These are phyloP conservation scores for Porites evermanni DNA, from an alignment of 92 coral and sea anemone genomes.

Conservation along the genomic window DNA sequence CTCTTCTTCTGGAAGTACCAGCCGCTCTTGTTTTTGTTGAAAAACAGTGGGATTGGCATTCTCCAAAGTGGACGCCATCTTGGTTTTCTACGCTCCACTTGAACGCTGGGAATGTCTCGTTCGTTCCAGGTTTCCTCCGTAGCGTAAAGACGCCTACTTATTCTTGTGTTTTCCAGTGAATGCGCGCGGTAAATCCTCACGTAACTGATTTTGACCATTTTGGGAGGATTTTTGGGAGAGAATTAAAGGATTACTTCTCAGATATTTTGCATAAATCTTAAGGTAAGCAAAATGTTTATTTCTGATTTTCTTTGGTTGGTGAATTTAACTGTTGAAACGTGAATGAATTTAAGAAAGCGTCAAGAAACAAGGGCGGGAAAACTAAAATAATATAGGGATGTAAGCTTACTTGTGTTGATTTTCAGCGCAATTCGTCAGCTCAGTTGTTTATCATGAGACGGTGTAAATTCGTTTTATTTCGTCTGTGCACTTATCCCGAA, in stretches of 20 bases:
- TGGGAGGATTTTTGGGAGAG: not conserved
- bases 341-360: too few species aligned
- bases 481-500: too few species aligned
- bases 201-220: not conserved
- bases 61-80: conserved; percentile 92
- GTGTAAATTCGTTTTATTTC: too few species aligned
- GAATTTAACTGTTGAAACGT: too few species aligned
- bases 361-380: not conserved
- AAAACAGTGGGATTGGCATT: conserved; percentile 90
- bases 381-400: too few species aligned
- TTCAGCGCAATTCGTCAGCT: too few species aligned
- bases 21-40: conserved; percentile 75
- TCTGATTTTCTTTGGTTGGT: too few species aligned
- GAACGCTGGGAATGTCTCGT: conserved; percentile 24
- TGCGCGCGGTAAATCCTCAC: not conserved
- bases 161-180: not conserved
- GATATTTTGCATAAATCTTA: not conserved
- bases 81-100: conserved; percentile 16
- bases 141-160: not conserved
- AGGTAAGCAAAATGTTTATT: not conserved
- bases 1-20: conserved; percentile 77
- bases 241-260: not conserved
- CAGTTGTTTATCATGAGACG: too few species aligned
- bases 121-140: conserved; percentile 9
- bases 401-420: too few species aligned